Conservation (phyloP, 37 sponge, comb jelly and placozoan species). For the Tethya wilhelma region DNA sequence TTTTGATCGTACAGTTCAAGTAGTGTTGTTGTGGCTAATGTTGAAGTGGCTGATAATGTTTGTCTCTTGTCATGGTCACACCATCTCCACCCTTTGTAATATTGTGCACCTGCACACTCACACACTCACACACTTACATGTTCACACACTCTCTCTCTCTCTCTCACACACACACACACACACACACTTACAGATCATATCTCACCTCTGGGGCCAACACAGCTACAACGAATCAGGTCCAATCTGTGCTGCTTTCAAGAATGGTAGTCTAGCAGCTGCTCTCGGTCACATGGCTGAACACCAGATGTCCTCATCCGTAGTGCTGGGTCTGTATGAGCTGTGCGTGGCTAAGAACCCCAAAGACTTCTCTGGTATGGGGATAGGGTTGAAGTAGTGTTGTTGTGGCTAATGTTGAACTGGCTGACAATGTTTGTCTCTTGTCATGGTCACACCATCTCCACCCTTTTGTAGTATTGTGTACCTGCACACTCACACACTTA, state of each 20-base stretch:
- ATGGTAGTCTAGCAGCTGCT: constrained; percentile 55
- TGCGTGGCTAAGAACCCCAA: constrained; percentile 46
- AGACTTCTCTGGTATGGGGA: constrained; percentile 62
- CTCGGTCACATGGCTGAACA: constrained; percentile 59
- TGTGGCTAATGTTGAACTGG: background rate
- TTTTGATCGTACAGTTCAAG: too few species aligned
- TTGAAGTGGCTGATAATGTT: background rate
- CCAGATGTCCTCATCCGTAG: constrained; percentile 53
- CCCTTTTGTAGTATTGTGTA: too few species aligned
- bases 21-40: background rate
- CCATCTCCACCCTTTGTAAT: too few species aligned
- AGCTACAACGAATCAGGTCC: constrained; percentile 6
- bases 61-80: too few species aligned
- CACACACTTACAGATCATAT: constrained; percentile 38
- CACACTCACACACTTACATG: too few species aligned
- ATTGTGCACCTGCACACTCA: too few species aligned
- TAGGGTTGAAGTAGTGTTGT: background rate
- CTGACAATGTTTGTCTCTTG: background rate
- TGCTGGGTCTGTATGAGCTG: constrained; percentile 63
- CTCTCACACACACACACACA: too few species aligned
- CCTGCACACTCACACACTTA: too few species aligned
- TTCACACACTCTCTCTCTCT: too few species aligned
- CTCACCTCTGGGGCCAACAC: constrained; percentile 7
- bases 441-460: too few species aligned
- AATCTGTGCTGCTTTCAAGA: constrained; percentile 13